Conservation (phyloP, 2,888 invertebrate species). For the Aleiodes leptofemur region DNA sequence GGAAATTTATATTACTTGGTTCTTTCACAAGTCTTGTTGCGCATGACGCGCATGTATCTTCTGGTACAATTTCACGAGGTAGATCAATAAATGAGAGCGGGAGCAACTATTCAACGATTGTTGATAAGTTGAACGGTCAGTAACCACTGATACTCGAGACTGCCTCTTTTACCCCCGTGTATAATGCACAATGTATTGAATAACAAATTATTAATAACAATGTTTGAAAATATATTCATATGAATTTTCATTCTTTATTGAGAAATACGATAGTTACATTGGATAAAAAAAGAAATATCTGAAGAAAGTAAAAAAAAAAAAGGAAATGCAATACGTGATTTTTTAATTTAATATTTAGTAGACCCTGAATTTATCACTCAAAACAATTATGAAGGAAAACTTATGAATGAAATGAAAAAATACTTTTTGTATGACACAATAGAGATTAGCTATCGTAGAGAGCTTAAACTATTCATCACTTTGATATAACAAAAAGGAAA, state of each 20-base stretch:
- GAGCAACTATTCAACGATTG: constrained; percentile 3
- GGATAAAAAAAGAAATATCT: constrained; percentile 1
- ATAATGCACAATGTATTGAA: background rate
- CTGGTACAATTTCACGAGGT: constrained; percentile 20
- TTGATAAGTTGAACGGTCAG: constrained; percentile 22
- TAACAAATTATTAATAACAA: background rate
- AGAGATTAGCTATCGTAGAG: too few species aligned
- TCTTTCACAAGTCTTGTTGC: constrained; percentile 8
- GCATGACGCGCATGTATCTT: constrained; percentile 43
- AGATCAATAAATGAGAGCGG: constrained; percentile 41
- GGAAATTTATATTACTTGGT: background rate
- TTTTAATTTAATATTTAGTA: too few species aligned
- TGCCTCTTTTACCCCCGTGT: background rate
- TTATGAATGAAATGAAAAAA: too few species aligned
- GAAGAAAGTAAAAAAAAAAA: constrained; percentile 1
- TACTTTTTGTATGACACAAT: too few species aligned
- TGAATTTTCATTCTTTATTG: background rate
- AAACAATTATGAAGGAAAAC: too few species aligned
- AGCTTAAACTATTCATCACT: too few species aligned
- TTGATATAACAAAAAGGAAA: too few species aligned
- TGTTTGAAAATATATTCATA: background rate
- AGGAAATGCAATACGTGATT: too few species aligned
- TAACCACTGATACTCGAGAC: constrained; percentile 26
- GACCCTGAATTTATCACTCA: too few species aligned
- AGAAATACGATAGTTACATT: constrained; percentile 10